phyloP scores from a whole-genome alignment of 2,888 invertebrate genomes.

The Lacanobia wlatinum region DNA sequence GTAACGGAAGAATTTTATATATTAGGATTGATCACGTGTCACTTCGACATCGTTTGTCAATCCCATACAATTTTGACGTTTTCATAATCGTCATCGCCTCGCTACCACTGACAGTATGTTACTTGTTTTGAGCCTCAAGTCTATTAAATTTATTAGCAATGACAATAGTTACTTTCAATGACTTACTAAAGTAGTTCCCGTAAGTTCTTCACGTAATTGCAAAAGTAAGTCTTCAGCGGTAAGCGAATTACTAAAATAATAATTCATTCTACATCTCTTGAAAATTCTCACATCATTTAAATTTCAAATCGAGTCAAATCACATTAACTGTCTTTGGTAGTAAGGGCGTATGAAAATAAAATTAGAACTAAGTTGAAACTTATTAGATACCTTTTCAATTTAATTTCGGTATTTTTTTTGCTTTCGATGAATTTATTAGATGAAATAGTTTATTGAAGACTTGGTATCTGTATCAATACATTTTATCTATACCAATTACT shows the following conservation, averaged over 20 bases:
- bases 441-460: background rate
- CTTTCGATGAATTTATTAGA: background rate
- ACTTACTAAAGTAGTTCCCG: constrained; percentile 10
- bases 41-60: no score
- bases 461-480: no score
- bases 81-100: no score
- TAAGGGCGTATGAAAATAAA: constrained; percentile 8
- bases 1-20: no score
- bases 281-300: constrained; percentile 28
- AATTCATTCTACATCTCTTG: constrained; percentile 8
- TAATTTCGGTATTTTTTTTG: background rate
- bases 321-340: constrained; percentile 33
- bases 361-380: constrained; percentile 3
- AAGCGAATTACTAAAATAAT: constrained; percentile 24
- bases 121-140: no score
- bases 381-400: constrained; percentile 6
- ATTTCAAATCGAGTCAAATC: constrained; percentile 35
- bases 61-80: no score
- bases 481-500: no score
- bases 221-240: background rate
- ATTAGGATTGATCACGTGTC: no score
- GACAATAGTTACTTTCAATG: background rate
- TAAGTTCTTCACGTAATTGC: constrained; percentile 2
- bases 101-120: no score
- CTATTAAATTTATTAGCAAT: no score